phyloP scores from a whole-genome alignment of 2,113 vertebrate species.

The Microcebus lehilahytsara region DNA sequence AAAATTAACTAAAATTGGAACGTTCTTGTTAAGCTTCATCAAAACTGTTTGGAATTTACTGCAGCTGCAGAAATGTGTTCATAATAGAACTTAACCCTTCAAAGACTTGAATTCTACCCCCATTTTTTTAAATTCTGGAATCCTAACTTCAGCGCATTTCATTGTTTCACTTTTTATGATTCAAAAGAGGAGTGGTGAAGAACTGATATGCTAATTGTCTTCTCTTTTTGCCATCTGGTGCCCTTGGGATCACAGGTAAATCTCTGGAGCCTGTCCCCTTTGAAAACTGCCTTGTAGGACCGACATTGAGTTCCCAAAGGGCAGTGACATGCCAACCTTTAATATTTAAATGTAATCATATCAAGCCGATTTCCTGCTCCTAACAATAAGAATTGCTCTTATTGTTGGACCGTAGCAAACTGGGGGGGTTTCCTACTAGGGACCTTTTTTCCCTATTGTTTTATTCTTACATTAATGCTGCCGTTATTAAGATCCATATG shows the following conservation, averaged over 20 bases:
- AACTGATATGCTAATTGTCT: conserved; percentile 84
- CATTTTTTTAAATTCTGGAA: conserved; percentile 83
- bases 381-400: conserved; percentile 70
- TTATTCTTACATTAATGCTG: conserved; percentile 74
- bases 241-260: conserved; percentile 76
- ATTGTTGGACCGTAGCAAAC: conserved; percentile 78
- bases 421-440: conserved; percentile 58
- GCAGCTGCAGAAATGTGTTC: conserved; percentile 94
- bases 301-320: conserved; percentile 66
- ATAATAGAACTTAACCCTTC: conserved; percentile 92
- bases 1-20: conserved; percentile 99
- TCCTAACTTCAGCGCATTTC: conserved; percentile 88
- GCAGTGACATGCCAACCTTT: conserved; percentile 60
- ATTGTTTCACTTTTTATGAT: conserved; percentile 85
- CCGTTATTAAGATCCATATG: conserved; percentile 76
- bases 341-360: conserved; percentile 74
- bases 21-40: conserved; percentile 97
- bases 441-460: conserved; percentile 68
- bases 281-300: conserved; percentile 67
- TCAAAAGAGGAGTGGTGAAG: conserved; percentile 81
- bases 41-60: conserved; percentile 96
- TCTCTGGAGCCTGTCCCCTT: conserved; percentile 66
- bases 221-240: conserved; percentile 76
- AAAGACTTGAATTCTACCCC: conserved; percentile 87
- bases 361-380: conserved; percentile 69